These are phyloP conservation scores for Emberiza fucata DNA, from an alignment of 2,113 vertebrate species.

Conservation along the genomic window DNA sequence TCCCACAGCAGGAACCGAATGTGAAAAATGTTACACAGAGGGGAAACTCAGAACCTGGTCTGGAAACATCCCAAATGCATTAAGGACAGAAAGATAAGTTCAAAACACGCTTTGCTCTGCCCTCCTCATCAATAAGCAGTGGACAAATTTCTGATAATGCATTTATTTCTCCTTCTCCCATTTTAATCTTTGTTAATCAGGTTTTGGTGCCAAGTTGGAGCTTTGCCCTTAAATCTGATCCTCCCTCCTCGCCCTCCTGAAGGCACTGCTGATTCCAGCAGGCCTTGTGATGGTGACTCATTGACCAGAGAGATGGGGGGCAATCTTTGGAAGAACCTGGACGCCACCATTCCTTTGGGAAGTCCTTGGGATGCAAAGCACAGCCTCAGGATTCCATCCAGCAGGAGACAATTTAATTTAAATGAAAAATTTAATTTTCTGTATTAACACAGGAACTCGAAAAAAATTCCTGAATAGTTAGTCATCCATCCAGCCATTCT, in stretches of 20 bases:
- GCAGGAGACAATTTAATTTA: not conserved
- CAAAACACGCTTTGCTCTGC: not conserved
- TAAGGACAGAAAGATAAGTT: not conserved
- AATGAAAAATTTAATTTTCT: not conserved
- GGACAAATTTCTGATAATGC: not conserved
- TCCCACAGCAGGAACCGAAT: accelerated
- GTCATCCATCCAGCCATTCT: not conserved
- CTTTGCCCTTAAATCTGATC: not conserved
- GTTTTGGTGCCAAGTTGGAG: not conserved
- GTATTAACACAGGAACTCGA: not conserved
- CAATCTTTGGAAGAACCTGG: not conserved
- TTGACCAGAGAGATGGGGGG: not conserved
- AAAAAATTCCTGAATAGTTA: not conserved
- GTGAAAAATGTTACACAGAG: not conserved
- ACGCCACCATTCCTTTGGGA: accelerated
- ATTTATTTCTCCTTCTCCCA: not conserved
- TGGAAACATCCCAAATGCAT: not conserved
- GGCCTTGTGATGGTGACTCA: not conserved
- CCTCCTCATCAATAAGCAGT: not conserved
- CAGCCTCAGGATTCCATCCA: not conserved
- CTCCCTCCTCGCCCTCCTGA: not conserved
- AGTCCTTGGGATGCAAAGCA: not conserved
- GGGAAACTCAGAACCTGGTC: not conserved
- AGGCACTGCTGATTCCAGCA: not conserved
- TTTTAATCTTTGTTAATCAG: not conserved